Evolutionary conservation across 2,797 vertebrate species (phyloP), one percentile per base, ranked within the genome.

Genomic region (Acipenser oxyrinchus): DNA sequence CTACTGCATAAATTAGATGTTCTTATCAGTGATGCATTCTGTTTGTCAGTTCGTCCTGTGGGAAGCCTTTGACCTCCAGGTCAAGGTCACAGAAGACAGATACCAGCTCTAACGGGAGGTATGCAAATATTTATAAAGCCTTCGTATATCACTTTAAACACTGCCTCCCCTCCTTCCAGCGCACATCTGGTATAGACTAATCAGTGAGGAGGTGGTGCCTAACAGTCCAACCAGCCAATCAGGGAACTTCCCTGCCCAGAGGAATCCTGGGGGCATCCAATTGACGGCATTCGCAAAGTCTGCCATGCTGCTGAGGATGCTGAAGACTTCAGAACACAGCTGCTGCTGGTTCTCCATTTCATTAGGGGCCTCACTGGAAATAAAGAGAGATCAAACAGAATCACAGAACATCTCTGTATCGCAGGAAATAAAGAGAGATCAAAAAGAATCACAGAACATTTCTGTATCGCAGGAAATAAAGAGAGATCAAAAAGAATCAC

Each of bases 231-330:
- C 94, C 49, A 97, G 75, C 95, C 95, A 98, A 0, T 75, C 79
- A 6, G 95, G 94, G 75, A 94, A 94, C 2, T 12, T 67, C 52
- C 94, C 94, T 0, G 92, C 93, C 96, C 96, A 98, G 2, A 98
- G 84, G 66, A 96, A 83, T 0, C 97, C 97, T 0, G 85, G 83
- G 0, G 96, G 93, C 88, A 99, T 89, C 95, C 96, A 98, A 64
- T 98, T 95, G 76, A 98, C 66, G 0, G 96, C 94, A 0, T 97
- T 98, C 74, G 78, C 78, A 63, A 99, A 84, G 79, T 98, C 96
- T 0, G 92, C 92, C 75, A 82, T 1, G 61, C 83, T 80, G 69
- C 88, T 81, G 64, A 96, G 49, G 62, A 96, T 63, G 11, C 77
- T 86, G 57, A 98, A 70, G 0, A 82, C 51, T 78, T 98, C 95